These are phyloP conservation scores for Microtus pennsylvanicus DNA, from an alignment of 2,113 vertebrate genomes.

Conservation along the genomic window DNA sequence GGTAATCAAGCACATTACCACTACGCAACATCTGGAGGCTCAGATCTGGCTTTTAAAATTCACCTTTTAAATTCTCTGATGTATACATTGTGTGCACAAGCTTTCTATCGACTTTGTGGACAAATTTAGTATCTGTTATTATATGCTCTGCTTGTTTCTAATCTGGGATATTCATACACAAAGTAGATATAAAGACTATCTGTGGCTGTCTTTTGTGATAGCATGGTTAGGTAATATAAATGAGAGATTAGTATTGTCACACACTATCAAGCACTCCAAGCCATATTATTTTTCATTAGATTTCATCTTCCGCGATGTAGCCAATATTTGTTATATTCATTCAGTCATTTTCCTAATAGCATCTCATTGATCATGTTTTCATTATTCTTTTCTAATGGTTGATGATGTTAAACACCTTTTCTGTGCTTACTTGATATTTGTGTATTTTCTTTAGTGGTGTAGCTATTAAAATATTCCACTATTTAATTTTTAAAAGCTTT, in stretches of 20 bases:
- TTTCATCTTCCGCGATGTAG: background rate
- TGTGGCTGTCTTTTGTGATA: background rate
- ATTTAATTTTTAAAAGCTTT: background rate
- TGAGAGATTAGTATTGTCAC: background rate
- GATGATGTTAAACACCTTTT: background rate
- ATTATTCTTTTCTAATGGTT: background rate
- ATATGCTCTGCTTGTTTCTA: background rate
- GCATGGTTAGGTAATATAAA: background rate
- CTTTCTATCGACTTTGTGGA: background rate
- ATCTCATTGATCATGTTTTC: background rate
- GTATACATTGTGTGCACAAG: background rate
- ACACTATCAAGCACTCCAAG: background rate
- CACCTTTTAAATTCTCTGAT: background rate
- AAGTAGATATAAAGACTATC: background rate
- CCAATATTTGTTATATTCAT: background rate
- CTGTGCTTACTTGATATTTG: background rate
- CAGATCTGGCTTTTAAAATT: background rate
- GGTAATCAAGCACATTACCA: background rate
- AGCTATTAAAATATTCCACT: background rate
- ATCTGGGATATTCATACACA: background rate
- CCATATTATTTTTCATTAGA: background rate
- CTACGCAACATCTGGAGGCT: background rate
- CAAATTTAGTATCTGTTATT: background rate
- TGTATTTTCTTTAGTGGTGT: background rate
- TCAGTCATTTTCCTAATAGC: background rate